Conservation (phyloP, 2,888 invertebrate species). For the Leptopilina myrica region DNA sequence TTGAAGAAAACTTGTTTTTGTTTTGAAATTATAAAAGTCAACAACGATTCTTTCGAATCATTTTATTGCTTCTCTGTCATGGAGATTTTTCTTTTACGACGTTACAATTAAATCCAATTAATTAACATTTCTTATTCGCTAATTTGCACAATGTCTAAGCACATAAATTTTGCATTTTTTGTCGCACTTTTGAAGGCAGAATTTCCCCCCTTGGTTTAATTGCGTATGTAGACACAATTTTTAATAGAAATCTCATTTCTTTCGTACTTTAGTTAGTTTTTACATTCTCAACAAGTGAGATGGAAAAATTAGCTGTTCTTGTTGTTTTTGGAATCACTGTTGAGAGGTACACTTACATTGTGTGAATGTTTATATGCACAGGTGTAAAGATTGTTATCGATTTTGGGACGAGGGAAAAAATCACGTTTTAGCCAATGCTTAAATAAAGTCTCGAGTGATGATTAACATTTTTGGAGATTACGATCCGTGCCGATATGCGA, state of each 20-base stretch:
- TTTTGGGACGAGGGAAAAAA: neutral
- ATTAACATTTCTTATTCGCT: slow-evolving; percentile 46
- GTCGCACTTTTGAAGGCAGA: slow-evolving; percentile 23
- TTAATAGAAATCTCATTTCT: neutral
- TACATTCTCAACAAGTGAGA: too few relatives aligned
- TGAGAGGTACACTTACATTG: neutral
- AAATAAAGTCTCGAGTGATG: slow-evolving; percentile 9
- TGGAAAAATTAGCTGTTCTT: too few relatives aligned
- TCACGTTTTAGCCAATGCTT: neutral
- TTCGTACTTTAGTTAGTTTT: neutral
- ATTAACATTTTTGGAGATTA: neutral
- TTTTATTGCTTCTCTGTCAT: slow-evolving; percentile 18
- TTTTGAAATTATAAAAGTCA: slow-evolving; percentile 13
- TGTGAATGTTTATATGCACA: neutral
- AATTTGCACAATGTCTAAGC: slow-evolving; percentile 31
- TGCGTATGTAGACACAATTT: neutral
- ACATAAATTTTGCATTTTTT: slow-evolving; percentile 40
- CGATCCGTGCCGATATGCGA: neutral
- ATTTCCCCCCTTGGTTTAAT: neutral
- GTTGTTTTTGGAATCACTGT: neutral
- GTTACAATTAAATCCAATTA: slow-evolving; percentile 32
- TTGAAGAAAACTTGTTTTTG: slow-evolving; percentile 10
- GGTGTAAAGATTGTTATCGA: neutral
- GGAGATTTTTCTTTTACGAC: neutral
- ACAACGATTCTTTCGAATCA: neutral